Percentiles rank a stretch among this genome's conserved stretches.
phyloP scores from a whole-genome alignment of 2,113 vertebrate species.

The Phocoena phocoena region DNA sequence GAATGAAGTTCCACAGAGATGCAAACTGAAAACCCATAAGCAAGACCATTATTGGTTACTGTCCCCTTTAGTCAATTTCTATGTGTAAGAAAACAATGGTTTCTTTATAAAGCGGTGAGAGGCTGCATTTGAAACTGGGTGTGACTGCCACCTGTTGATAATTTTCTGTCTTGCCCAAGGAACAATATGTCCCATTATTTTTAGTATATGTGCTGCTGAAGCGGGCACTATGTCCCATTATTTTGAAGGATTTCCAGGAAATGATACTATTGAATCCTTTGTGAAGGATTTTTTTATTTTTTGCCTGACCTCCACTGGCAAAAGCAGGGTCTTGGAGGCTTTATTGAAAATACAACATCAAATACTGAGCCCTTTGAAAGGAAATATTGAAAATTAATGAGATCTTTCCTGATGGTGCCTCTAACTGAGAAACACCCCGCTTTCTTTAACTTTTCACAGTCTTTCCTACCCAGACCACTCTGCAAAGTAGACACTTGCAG shows the following conservation, averaged over 20 bases:
- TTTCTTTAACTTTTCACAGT: background rate
- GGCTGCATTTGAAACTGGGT: background rate
- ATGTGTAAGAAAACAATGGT: background rate
- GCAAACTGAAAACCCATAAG: background rate
- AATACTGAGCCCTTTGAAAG: background rate
- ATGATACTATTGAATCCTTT: background rate
- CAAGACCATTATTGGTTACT: background rate
- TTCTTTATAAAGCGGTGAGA: background rate
- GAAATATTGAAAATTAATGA: background rate
- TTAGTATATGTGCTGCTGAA: background rate
- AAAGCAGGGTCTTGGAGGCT: background rate
- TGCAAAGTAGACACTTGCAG: background rate
- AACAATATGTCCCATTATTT: background rate
- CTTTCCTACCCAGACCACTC: background rate
- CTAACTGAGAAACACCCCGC: background rate
- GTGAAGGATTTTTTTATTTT: background rate
- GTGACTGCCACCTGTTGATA: background rate
- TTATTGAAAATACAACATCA: background rate
- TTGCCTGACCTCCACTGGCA: background rate
- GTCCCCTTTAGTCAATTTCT: background rate
- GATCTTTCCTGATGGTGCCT: background rate
- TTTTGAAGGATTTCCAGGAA: conserved; percentile 42
- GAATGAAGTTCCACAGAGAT: background rate
- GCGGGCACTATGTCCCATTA: background rate
- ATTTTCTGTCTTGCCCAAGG: background rate